Evolutionary conservation across 2,797 vertebrate genomes (phyloP), one percentile per base, ranked within the genome.

Genomic region (Notolepis coatsorum): DNA sequence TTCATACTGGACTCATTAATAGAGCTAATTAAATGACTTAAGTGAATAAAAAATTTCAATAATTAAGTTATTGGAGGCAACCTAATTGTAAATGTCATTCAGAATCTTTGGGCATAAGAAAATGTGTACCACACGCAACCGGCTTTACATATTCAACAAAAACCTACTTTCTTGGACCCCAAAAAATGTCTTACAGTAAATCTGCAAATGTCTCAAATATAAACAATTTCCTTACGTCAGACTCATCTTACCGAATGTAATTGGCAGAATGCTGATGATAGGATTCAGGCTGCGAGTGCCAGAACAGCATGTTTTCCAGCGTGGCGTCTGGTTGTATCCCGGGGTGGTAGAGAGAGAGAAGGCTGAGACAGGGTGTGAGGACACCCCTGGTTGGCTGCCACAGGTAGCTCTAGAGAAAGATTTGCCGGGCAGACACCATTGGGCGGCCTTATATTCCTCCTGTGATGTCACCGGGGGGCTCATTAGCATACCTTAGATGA

Each of bases 251-350:
- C 96, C 96, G 94, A 81, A 97, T 91, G 85, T 94, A 96, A 84
- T 87, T 89, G 79, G 92, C 89, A 30, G 85, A 84, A 84, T 95
- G 93, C 78, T 96, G 90, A 49, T 86, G 93, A 89, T 94, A 96
- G 72, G 95, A 93, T 75, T 97, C 96, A 17, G 95, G 95, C 86
- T 96, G 95, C 23, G 91, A 89, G 86, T 95, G 96, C 94, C 96
- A 97, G 91, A 96, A 96, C 83, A 98, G 91, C 96, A 97, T 97
- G 57, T 69, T 84, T 30, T 82, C 78, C 79, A 68, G 67, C 3
- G 65, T 17, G 27, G 27, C 18, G 62, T 66, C 70, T 52, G 65
- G 60, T 64, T 7, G 57, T 75, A 45, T 84, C 71, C 81, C 55
- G 1, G 60, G 61, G 58, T 23, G 56, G 48, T 52, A 37, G 54